Conservation (phyloP, 1,140 invertebrate genomes). For the Phenacoccus solenopsis region DNA sequence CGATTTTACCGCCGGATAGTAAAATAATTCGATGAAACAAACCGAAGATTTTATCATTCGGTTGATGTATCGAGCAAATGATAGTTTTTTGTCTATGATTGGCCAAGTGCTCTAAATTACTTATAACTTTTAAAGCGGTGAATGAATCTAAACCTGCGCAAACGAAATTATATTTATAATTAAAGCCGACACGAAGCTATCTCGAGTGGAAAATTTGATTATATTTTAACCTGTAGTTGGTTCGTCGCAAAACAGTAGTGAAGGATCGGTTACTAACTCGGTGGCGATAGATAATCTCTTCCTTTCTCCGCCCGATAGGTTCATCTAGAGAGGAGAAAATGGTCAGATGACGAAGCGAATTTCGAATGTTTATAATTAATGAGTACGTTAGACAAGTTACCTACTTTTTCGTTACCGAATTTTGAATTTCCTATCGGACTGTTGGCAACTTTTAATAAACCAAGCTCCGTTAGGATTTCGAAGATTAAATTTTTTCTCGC, state of each 20-base stretch:
- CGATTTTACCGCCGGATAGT: conserved; percentile 77
- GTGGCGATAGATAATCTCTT: conserved; percentile 86
- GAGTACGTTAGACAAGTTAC: background rate
- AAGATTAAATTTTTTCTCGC: background rate
- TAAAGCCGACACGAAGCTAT: background rate
- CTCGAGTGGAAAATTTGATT: background rate
- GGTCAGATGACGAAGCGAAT: background rate
- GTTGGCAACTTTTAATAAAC: background rate
- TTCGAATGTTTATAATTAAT: background rate
- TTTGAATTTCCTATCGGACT: background rate
- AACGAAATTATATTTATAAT: background rate
- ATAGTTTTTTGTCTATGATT: conserved; percentile 64
- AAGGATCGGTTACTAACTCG: conserved; percentile 83
- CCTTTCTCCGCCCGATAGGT: conserved; percentile 86
- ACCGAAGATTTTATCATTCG: conserved; percentile 81
- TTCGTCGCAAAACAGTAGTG: conserved; percentile 89
- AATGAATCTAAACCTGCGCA: conserved; percentile 70
- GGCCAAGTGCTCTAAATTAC: conserved; percentile 50
- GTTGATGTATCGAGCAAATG: conserved; percentile 92
- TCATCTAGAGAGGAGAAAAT: conserved; percentile 29
- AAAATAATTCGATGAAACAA: conserved; percentile 78
- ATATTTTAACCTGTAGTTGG: conserved; percentile 65
- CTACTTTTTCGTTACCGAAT: background rate
- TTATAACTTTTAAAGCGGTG: conserved; percentile 78
- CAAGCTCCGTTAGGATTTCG: background rate